Percentiles rank a stretch among this genome's conserved stretches.
Conservation (phyloP, 1,140 invertebrate genomes). For the Zaprionus tsacasi region DNA sequence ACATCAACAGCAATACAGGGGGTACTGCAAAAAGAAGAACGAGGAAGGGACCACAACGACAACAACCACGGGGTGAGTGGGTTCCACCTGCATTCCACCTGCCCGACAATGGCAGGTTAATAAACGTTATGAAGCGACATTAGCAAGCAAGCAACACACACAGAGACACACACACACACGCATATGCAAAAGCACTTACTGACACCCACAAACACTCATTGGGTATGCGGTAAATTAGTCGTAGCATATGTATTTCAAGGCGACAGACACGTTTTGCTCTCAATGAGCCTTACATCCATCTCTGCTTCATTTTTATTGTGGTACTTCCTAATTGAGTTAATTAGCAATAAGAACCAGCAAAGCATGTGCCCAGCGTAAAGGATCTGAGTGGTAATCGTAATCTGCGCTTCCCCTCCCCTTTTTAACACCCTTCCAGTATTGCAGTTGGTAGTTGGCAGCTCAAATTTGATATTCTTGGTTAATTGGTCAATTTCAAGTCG, state of each 20-base stretch:
- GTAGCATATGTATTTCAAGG: conserved; percentile 19
- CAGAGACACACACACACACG: conserved; percentile 18
- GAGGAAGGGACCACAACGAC: background rate
- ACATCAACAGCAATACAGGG: conserved; percentile 16
- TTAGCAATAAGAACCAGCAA: background rate
- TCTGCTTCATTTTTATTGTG: conserved; percentile 16
- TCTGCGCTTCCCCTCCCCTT: background rate
- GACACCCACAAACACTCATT: background rate
- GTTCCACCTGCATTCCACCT: conserved; percentile 56
- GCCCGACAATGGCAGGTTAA: conserved; percentile 74
- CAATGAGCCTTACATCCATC: background rate
- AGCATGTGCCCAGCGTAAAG: background rate
- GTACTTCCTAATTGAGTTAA: conserved; percentile 17
- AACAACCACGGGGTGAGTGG: background rate
- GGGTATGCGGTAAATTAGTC: background rate
- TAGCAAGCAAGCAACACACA: conserved; percentile 30
- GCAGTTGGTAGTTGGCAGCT: no score
- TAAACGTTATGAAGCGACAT: conserved; percentile 72
- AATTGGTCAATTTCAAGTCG: no score
- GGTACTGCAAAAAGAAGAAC: background rate
- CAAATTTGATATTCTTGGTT: no score
- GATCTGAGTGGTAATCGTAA: background rate
- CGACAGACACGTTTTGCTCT: conserved; percentile 11
- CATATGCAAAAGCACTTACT: background rate
- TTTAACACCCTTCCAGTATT: no score